Evolutionary conservation across 2,113 vertebrate species (phyloP).

Genomic region (Canis aureus): DNA sequence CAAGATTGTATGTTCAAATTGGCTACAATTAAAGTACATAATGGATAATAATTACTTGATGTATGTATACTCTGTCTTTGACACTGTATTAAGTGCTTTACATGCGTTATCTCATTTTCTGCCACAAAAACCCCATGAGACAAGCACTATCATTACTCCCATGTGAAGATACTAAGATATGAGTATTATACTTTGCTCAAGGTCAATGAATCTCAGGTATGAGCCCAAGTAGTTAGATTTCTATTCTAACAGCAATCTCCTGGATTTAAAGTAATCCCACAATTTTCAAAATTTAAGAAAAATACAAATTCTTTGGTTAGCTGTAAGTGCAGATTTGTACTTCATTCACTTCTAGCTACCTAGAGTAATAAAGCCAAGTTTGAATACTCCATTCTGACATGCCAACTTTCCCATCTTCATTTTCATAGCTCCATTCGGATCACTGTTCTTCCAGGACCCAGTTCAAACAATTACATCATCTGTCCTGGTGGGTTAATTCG

Average conservation of each 20-base stretch:
- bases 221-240: not conserved
- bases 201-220: not conserved
- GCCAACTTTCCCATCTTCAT: not conserved
- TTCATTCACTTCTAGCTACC: not conserved
- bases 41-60: not conserved
- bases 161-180: not conserved
- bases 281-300: not conserved
- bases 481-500: not conserved
- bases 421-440: not conserved
- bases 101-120: not conserved
- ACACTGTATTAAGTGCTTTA: not conserved
- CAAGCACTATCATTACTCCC: not conserved
- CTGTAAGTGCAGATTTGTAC: not conserved
- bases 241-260: not conserved
- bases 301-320: not conserved
- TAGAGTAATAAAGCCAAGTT: not conserved
- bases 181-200: not conserved
- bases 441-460: not conserved
- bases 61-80: not conserved
- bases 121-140: not conserved
- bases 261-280: not conserved
- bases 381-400: not conserved
- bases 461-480: not conserved
- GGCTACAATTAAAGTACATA: not conserved
- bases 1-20: not conserved